Evolutionary conservation across 2,113 vertebrate species (phyloP), one percentile per base, ranked within the genome.

Genomic region (Amazona vittata): DNA sequence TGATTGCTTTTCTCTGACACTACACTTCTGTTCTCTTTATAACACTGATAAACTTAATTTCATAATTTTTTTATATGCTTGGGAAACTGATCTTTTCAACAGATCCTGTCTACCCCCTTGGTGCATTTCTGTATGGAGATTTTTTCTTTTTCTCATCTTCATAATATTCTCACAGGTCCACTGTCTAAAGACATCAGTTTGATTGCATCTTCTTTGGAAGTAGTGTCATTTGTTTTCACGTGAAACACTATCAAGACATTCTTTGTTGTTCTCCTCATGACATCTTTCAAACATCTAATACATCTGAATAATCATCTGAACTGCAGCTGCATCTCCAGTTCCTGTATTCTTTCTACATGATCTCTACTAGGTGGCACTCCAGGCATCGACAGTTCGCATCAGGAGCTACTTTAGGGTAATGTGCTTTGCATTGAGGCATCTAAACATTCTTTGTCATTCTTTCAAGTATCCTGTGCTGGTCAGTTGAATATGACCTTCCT

Each of bases 321-420:
- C 69, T 82, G 43, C 55, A 90, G 71, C 68, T 90, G 71, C 60
- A 37, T 67, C n/a, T 83, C 37, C 25, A 79, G 9, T 80, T 83
- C 67, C 63, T 77, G 31, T 31, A 53, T 82, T 85, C 65, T 90
- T 93, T 87, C 74, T 86, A 43, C 35, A 39, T 39, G 50, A 89
- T 35, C 46, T 92, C 76, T 96, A 74, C 71, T 55, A 89, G 88
- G 31, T 93, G 82, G 88, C 82, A 92, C 79, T 92, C 75, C 85
- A 92, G 80, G 60, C 55, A 67, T 33, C 93, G 71, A 63, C 41
- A 88, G 89, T 76, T 92, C 41, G 9, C 47, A 86, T 80, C 68
- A 90, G 57, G 25, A 92, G 33, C 35, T 93, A 33, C 67, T 76
- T 70, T 21, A 79, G 29, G 65, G 52, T 86, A 90, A 44, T n/a